phyloP scores from a whole-genome alignment of 2,113 vertebrate species.

The Indicator maculatus region DNA sequence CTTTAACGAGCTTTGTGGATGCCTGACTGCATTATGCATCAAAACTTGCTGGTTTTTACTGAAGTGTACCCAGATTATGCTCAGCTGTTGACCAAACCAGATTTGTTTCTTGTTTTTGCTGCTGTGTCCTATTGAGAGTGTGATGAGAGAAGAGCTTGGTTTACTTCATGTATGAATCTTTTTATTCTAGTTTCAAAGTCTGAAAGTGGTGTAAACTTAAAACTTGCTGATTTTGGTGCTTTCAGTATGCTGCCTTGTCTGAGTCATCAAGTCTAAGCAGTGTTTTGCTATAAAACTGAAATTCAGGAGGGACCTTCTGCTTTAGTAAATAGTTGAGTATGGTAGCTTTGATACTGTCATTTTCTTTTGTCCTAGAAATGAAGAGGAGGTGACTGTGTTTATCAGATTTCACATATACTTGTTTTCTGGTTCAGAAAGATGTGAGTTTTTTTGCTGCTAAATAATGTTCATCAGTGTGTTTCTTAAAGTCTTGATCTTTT shows the following conservation, averaged over 20 bases:
- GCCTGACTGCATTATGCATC: neutral
- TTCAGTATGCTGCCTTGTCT: neutral
- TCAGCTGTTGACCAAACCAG: neutral
- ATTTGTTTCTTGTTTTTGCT: neutral
- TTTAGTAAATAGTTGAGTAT: neutral
- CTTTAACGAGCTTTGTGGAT: neutral
- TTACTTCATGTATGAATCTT: neutral
- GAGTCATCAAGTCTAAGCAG: neutral
- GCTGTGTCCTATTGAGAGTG: neutral
- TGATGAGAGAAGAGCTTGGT: neutral
- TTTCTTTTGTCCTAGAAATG: neutral
- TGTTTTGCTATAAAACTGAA: neutral
- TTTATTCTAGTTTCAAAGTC: neutral
- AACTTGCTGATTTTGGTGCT: neutral
- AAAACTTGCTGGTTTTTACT: neutral
- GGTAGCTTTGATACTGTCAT: neutral
- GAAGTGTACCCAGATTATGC: accelerated
- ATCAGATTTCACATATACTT: neutral
- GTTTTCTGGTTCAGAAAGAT: neutral
- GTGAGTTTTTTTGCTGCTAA: neutral
- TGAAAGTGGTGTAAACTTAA: neutral
- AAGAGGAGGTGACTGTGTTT: neutral
- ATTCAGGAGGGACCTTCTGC: neutral
- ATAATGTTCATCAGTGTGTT: too few relatives aligned
- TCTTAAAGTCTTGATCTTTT: too few relatives aligned